Evolutionary conservation across 2,797 vertebrate species (phyloP).

Genomic region (Eleutherodactylus coqui): DNA sequence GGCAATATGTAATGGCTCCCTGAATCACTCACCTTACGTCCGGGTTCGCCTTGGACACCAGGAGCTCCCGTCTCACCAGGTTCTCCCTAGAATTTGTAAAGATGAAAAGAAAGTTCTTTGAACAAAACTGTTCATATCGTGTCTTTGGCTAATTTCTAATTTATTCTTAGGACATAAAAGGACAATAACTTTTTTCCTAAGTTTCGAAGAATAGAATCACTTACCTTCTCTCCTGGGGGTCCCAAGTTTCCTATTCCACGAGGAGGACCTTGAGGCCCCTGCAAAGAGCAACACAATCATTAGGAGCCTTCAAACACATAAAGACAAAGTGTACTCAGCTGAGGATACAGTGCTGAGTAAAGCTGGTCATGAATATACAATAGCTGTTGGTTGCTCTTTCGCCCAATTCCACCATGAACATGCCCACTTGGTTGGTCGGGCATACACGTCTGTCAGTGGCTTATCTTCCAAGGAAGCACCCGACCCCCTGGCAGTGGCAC

Average conservation of each 20-base stretch:
- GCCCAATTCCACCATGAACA: background rate
- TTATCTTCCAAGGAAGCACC: background rate
- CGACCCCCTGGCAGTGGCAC: too few species aligned
- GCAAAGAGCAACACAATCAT: background rate
- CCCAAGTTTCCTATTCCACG: slow-evolving; percentile 91
- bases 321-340: background rate
- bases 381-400: background rate
- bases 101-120: background rate
- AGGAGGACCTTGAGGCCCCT: slow-evolving; percentile 92
- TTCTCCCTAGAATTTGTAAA: slow-evolving; percentile 80
- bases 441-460: background rate
- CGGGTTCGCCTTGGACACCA: slow-evolving; percentile 86
- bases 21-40: slow-evolving; percentile 82
- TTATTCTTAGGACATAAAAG: background rate
- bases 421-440: background rate
- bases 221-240: slow-evolving; percentile 87
- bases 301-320: background rate
- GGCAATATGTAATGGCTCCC: too few species aligned
- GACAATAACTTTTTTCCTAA: background rate
- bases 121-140: background rate
- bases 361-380: background rate
- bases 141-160: background rate
- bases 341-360: background rate
- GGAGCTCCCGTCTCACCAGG: slow-evolving; percentile 87
- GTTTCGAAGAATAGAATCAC: background rate